Base-by-base conservation (phyloP, 2,888 invertebrate species). In the Stomorhina lunata region DNA sequence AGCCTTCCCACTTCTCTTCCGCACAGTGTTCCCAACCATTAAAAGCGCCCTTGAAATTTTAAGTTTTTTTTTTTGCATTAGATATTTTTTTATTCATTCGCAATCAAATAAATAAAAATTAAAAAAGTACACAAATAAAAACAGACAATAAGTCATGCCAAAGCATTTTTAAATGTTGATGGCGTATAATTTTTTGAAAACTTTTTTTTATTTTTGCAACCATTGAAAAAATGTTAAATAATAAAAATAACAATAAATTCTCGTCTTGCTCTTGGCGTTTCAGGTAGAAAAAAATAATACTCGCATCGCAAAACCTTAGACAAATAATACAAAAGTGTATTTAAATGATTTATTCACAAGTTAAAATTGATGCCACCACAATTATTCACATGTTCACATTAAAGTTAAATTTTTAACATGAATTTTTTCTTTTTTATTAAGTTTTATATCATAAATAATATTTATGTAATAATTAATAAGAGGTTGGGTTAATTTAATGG, bases 331-430 rank as follows among this genome's bases (percentile, higher is more conserved):
- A 25, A 59, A 48, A 25, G n/a, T n/a, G 0, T 12, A 53, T 53
- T 53, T 27, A 61, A 59, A 72, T 61, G 59, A 48, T 72, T 72
- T 71, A 71, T 71, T 50, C 57, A 68, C 68, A 61, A 59, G 37
- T 68, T 68, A 48, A 68, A 50, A 76, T n/a, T 76, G 66, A 68
- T 76, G 66, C 66, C 57, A 76, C 40, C 66, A 61, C 63, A 73
- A 59, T 57, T 66, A 48, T 76, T 68, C 37, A 34, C 57, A 76
- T 57, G 22, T 61, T 72, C 22, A 48, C 15, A 17, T 72, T 57
- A 29, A 50, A 3, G 1, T 34, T 37, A 37, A 32, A 57, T 7
- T 45, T 48, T 71, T 72, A 34, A 34, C 25, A 48, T 40, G 72
- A 61, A 40, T 50, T 72, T n/a, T n/a, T n/a, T n/a, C n/a, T n/a